Evolutionary conservation across 2,113 vertebrate genomes (phyloP).

Genomic region (Toxostoma redivivum): DNA sequence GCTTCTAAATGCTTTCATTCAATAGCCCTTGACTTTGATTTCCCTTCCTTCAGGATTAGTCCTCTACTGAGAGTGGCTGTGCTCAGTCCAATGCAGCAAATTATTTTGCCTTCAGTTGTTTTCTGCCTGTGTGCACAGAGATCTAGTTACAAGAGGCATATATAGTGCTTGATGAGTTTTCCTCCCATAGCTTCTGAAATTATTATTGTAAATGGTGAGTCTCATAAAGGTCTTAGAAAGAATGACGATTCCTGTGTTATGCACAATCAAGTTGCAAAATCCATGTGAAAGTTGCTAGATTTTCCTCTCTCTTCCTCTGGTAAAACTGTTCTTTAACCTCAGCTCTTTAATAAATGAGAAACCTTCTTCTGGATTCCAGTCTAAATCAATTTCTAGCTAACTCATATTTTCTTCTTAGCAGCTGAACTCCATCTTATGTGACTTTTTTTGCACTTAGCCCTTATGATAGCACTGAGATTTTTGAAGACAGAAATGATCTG

Average conservation of each 20-base stretch:
- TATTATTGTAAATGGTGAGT: not conserved
- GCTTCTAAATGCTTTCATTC: not conserved
- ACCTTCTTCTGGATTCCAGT: not conserved
- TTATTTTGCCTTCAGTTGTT: not conserved
- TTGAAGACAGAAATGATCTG: not conserved
- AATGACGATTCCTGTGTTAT: not conserved
- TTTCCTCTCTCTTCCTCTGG: not conserved
- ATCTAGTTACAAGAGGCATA: not conserved
- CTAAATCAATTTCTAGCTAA: not conserved
- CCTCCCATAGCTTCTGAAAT: not conserved
- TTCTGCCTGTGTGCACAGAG: not conserved
- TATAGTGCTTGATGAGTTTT: not conserved
- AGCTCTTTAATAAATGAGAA: not conserved
- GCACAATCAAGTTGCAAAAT: not conserved
- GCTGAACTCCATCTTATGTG: not conserved
- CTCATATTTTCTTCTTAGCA: not conserved
- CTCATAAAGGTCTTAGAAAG: not conserved
- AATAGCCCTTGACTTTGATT: not conserved
- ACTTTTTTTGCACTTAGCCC: not conserved
- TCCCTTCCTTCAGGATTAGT: not conserved
- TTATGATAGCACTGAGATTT: not conserved
- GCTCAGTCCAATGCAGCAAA: not conserved
- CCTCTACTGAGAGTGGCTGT: not conserved
- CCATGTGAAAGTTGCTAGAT: not conserved
- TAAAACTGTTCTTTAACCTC: not conserved